Percentiles rank a stretch among this genome's conserved stretches.
These are phyloP conservation scores for Heliocidaris tuberculata DNA, from an alignment of 35 echinoderm and acorn worm genomes.

Conservation along the genomic window DNA sequence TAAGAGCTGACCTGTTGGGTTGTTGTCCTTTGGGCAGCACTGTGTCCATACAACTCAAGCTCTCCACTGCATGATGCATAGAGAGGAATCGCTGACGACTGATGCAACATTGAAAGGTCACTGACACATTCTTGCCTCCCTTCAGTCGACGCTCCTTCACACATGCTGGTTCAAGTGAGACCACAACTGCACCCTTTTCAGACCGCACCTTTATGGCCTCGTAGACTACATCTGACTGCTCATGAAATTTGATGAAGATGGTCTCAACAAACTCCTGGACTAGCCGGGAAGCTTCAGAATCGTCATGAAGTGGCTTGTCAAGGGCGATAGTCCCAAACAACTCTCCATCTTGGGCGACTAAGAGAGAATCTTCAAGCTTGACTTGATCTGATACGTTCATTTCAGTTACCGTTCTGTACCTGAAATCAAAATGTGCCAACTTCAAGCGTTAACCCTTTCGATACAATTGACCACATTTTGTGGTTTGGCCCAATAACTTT, in stretches of 20 bases:
- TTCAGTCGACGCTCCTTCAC: background rate
- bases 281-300: constrained; percentile 64
- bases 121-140: background rate
- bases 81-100: constrained; percentile 11
- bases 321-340: constrained; percentile 63
- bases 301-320: constrained; percentile 51
- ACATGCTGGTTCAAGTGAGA: background rate
- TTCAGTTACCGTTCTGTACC: constrained; percentile 1
- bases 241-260: constrained; percentile 57
- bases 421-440: background rate
- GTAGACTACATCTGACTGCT: constrained; percentile 44
- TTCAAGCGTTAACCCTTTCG: too few relatives aligned
- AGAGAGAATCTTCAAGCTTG: background rate
- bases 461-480: too few relatives aligned
- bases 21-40: constrained; percentile 43
- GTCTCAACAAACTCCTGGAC: constrained; percentile 48
- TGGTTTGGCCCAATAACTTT: too few relatives aligned
- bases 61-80: constrained; percentile 52
- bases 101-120: constrained; percentile 42
- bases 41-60: constrained; percentile 18
- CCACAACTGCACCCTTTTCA: background rate
- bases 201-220: background rate
- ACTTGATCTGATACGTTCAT: background rate
- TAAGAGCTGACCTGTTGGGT: background rate
- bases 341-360: constrained; percentile 46